Evolutionary conservation across 2,113 vertebrate species (phyloP).

Genomic region (Ibidorhyncha struthersii): DNA sequence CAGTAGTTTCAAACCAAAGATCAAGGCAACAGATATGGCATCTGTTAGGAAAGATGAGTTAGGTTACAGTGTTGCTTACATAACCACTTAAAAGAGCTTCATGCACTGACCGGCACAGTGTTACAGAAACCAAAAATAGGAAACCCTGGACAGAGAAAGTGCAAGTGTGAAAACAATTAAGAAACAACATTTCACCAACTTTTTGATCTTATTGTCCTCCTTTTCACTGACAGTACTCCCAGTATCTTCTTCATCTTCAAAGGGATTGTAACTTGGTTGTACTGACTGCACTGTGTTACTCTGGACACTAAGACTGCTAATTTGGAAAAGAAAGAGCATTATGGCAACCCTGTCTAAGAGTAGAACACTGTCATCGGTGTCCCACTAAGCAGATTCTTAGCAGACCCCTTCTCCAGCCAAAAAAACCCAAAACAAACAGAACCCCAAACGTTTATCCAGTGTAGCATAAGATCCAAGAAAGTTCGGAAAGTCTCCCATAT

Average conservation of each 20-base stretch:
- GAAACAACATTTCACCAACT: conserved; percentile 89
- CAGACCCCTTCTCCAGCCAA: conserved; percentile 8
- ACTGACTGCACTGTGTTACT: conserved; percentile 83
- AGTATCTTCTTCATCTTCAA: conserved; percentile 91
- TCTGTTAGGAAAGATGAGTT: conserved; percentile 27
- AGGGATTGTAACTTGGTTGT: conserved; percentile 91
- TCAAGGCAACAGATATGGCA: conserved; percentile 27
- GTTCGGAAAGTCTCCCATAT: background rate
- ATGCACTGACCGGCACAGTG: conserved; percentile 37
- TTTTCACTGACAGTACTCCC: conserved; percentile 88
- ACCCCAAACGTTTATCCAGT: background rate
- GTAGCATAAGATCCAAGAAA: background rate
- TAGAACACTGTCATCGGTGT: background rate
- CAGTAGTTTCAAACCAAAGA: conserved; percentile 1
- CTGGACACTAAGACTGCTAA: conserved; percentile 87
- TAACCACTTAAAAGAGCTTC: conserved; percentile 12
- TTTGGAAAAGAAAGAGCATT: conserved; percentile 86
- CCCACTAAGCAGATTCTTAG: conserved; percentile 5
- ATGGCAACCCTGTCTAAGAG: conserved; percentile 65
- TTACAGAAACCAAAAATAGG: conserved; percentile 18
- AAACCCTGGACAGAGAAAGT: conserved; percentile 65
- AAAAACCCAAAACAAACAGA: background rate
- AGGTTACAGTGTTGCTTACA: conserved; percentile 10
- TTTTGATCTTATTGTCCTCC: conserved; percentile 92
- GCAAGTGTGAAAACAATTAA: conserved; percentile 45